Conservation (phyloP, 1,140 invertebrate species). For the Manduca sexta region DNA sequence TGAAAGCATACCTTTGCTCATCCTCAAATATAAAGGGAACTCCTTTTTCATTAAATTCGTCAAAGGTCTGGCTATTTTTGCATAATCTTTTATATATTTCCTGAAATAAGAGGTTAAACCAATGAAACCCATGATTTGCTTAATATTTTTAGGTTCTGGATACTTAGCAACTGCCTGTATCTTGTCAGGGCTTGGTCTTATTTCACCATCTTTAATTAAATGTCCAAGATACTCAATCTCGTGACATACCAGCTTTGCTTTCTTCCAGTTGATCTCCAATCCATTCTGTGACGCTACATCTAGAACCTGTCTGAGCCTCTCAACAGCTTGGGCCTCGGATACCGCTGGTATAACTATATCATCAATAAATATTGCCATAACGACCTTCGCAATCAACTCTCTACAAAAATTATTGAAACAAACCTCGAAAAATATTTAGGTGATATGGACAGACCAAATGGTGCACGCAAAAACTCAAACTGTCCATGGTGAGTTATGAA, state of each 20-base stretch:
- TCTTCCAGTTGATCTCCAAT: slow-evolving; percentile 33
- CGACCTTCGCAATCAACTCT: slow-evolving; percentile 9
- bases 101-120: slow-evolving; percentile 32
- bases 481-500: slow-evolving; percentile 24
- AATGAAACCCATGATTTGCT: slow-evolving; percentile 37
- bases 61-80: slow-evolving; percentile 19
- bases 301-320: slow-evolving; percentile 15
- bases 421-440: slow-evolving; percentile 20
- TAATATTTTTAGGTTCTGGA: slow-evolving; percentile 21
- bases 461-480: slow-evolving; percentile 22
- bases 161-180: slow-evolving; percentile 11
- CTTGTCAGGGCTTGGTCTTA: too few relatives aligned
- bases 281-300: slow-evolving; percentile 29
- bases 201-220: too few relatives aligned
- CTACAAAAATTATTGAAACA: slow-evolving; percentile 17
- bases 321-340: slow-evolving; percentile 2
- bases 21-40: slow-evolving; percentile 7
- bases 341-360: slow-evolving; percentile 13
- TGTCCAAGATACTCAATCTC: neutral
- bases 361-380: slow-evolving; percentile 15
- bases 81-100: slow-evolving; percentile 28
- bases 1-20: slow-evolving; percentile 24
- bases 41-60: slow-evolving; percentile 19
- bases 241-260: neutral
- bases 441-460: slow-evolving; percentile 19